Conservation (phyloP, 2,113 vertebrate genomes). For the Regulus satrapa region DNA sequence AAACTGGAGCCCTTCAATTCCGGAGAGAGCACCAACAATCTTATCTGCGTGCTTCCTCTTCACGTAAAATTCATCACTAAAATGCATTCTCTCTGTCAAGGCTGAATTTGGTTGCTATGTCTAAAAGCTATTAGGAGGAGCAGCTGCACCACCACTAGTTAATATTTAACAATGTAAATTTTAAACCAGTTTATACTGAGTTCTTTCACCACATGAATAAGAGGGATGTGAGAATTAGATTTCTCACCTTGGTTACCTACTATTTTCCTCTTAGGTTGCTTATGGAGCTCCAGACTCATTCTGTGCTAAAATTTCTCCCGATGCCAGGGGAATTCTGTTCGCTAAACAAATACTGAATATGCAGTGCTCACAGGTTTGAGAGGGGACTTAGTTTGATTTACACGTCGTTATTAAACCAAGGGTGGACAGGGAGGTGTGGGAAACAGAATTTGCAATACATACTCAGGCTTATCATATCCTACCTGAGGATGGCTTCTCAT, state of each 20-base stretch:
- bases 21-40: background rate
- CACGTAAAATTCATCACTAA: background rate
- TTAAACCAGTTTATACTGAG: background rate
- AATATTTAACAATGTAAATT: conserved; percentile 3
- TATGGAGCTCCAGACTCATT: background rate
- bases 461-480: background rate
- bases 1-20: background rate
- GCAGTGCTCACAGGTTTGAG: background rate
- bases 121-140: background rate
- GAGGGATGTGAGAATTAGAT: background rate
- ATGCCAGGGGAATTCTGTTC: background rate
- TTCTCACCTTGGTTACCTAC: background rate
- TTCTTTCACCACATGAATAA: background rate
- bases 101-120: background rate
- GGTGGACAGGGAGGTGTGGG: background rate
- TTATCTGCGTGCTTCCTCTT: background rate
- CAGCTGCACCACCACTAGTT: background rate
- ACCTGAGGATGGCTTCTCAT: background rate
- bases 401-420: background rate
- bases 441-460: background rate
- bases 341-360: background rate
- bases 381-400: background rate
- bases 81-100: background rate
- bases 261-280: background rate
- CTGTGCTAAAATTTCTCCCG: background rate